Evolutionary conservation across 2,113 vertebrate species (phyloP).

Genomic region (Cinclus mexicanus): DNA sequence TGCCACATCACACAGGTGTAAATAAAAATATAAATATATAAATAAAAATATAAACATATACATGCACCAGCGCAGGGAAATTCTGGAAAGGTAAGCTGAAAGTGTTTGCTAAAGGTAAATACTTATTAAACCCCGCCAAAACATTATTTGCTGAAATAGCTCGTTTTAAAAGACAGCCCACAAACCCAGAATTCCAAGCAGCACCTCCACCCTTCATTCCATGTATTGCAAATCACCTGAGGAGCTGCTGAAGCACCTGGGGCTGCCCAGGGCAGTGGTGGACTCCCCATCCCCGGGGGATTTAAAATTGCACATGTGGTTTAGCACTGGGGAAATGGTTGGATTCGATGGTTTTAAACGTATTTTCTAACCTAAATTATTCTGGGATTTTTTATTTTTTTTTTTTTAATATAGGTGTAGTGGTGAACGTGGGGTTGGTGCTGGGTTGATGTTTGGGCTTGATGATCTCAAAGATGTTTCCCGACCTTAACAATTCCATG

Average conservation of each 20-base stretch:
- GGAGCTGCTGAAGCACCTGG: neutral
- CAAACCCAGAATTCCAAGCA: neutral
- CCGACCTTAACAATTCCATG: neutral
- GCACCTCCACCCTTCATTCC: neutral
- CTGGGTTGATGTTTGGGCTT: neutral
- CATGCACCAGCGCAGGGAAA: fast-evolving
- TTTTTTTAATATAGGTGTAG: fast-evolving
- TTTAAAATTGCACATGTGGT: neutral
- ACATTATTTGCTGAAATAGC: neutral
- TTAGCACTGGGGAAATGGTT: neutral
- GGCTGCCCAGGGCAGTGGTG: neutral
- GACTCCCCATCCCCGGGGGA: neutral
- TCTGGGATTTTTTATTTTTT: no score
- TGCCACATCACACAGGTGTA: neutral
- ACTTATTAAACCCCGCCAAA: neutral
- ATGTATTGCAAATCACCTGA: fast-evolving
- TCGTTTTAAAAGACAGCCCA: neutral
- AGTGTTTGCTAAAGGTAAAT: neutral
- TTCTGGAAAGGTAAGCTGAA: neutral
- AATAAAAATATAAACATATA: neutral
- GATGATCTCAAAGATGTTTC: neutral
- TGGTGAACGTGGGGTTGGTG: neutral
- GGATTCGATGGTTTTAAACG: neutral
- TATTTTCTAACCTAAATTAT: neutral
- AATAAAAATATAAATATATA: neutral